phyloP scores from a whole-genome alignment of 2,888 invertebrate genomes.

The Tetrapedia diversipes region DNA sequence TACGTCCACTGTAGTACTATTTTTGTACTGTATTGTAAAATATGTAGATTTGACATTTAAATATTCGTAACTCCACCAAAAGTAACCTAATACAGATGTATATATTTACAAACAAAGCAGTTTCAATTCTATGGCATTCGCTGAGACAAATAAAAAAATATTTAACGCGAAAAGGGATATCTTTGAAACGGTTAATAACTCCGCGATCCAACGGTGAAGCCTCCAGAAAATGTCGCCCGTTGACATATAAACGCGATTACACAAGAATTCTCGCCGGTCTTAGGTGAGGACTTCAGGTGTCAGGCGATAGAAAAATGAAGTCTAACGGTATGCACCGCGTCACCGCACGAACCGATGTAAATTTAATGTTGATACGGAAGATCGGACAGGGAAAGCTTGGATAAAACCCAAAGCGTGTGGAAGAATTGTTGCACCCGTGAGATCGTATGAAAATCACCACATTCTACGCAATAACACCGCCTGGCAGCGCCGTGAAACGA shows the following conservation, averaged over 20 bases:
- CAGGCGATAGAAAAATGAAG: conserved; percentile 4
- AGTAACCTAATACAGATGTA: too few relatives aligned
- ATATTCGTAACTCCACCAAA: too few relatives aligned
- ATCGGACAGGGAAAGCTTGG: neutral
- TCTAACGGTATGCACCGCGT: conserved; percentile 24
- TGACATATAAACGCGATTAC: conserved; percentile 30
- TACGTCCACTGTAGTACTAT: too few relatives aligned
- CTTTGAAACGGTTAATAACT: neutral
- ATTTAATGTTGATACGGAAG: conserved; percentile 36
- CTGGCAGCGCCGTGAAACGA: neutral
- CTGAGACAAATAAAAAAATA: too few relatives aligned
- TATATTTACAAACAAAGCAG: too few relatives aligned
- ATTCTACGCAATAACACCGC: neutral
- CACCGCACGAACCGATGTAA: conserved; percentile 26
- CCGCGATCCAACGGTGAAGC: neutral
- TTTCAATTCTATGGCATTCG: too few relatives aligned
- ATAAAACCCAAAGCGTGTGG: neutral
- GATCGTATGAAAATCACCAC: neutral
- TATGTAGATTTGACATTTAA: too few relatives aligned
- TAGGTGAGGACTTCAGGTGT: conserved; percentile 2
- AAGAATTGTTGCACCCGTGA: neutral
- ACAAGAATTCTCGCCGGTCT: neutral
- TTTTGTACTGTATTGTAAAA: too few relatives aligned
- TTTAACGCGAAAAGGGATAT: too few relatives aligned
- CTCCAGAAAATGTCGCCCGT: conserved; percentile 25